Conservation (phyloP, 2,113 vertebrate genomes). For the Perca schrenkii region DNA sequence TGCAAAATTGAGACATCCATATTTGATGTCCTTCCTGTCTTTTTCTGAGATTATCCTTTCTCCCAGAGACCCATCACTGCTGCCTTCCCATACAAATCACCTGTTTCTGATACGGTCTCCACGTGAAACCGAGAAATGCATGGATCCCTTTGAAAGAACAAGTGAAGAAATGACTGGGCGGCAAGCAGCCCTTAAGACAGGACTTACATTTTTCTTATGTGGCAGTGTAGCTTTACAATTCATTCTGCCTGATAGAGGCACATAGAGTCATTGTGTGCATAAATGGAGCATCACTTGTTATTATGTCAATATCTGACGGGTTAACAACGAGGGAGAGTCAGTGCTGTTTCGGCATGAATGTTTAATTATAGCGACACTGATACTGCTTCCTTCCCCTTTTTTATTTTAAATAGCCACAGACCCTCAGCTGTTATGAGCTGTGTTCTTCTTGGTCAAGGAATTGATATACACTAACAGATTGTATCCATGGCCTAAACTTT, state of each 20-base stretch:
- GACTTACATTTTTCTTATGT: conserved; percentile 47
- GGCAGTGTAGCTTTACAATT: conserved; percentile 33
- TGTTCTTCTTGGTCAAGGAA: conserved; percentile 30
- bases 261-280: conserved; percentile 24
- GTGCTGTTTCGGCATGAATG: conserved; percentile 25
- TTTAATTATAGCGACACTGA: conserved; percentile 54
- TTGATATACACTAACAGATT: conserved; percentile 26
- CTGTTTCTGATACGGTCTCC: conserved; percentile 28
- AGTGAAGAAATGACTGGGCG: not conserved
- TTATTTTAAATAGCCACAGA: conserved; percentile 13
- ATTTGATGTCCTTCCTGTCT: conserved; percentile 69
- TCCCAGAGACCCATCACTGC: not conserved
- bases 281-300: conserved; percentile 42
- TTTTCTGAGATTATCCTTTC: conserved; percentile 30
- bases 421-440: conserved; percentile 42
- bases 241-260: not conserved
- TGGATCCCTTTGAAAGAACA: conserved; percentile 60
- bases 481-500: conserved; percentile 17
- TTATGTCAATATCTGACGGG: conserved; percentile 35
- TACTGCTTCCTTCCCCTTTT: not conserved
- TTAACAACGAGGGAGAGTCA: conserved; percentile 21
- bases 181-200: conserved; percentile 19
- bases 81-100: conserved; percentile 47
- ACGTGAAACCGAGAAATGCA: conserved; percentile 35
- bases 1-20: conserved; percentile 74